Base-by-base conservation (phyloP, 2,888 invertebrate genomes). In the Cremastinae sp. region DNA sequence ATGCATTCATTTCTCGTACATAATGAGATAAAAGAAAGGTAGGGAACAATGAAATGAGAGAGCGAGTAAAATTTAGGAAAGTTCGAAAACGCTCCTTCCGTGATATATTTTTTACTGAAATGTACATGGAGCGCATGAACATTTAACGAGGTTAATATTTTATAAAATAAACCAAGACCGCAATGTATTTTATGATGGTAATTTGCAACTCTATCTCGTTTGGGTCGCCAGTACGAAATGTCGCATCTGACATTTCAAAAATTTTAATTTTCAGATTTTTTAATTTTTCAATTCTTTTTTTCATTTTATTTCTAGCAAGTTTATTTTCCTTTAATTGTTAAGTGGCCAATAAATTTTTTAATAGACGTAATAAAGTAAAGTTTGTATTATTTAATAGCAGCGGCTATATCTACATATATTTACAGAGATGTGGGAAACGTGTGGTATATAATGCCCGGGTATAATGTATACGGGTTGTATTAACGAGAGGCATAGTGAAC, bases 71-170 rank as follows among this genome's bases (percentile, higher is more conserved):
- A 58, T 56, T 37, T 16, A 43, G 37, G 14, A 37, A 37, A 22
- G 41, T 51, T 53, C 9, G 59, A 8, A 16, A 14, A n/a, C 16
- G 35, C 45, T 59, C 22, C 43, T 41, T 41, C 55, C 55, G 28
- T 53, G 2, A 28, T 2, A 28, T 28, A n/a, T n/a, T n/a, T 65
- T 70, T 70, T 66, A 47, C 53, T 75, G 53, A 73, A 73, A 10
- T 10, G 39, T 16, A 10, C 16, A 16, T 14, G 55, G 55, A 22
- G 47, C 35, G 47, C 47, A 45, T 14, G 39, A 49, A 20, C 20
- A 7, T 37, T 81, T 82, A 79, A 81, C 78, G 75, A 80, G 78
- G 74, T 78, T 73, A 77, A 80, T 83, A 82, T 79, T 74, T 81
- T 77, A 79, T 62, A 53, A 81, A 82, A 81, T 82, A 81, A 81